These are phyloP conservation scores for Himalopsyche kuldschensis DNA, from an alignment of 2,888 invertebrate species.

Conservation along the genomic window DNA sequence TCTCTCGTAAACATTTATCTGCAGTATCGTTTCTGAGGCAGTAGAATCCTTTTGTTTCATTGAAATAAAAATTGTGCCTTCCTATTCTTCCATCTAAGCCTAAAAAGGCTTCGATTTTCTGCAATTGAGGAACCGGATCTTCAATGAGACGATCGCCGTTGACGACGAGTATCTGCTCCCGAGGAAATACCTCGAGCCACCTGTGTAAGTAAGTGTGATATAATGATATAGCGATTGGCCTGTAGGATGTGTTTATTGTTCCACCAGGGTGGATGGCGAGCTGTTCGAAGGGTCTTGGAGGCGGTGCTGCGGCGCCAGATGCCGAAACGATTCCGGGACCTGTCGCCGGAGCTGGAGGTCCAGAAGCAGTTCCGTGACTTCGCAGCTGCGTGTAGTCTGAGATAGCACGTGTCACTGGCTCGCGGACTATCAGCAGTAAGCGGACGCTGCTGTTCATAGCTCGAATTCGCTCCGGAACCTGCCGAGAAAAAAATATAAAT, in stretches of 20 bases:
- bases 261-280: conserved; percentile 80
- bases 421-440: conserved; percentile 89
- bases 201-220: conserved; percentile 88
- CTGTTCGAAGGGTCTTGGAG: conserved; percentile 74
- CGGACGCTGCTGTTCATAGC: conserved; percentile 93
- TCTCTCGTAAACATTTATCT: conserved; percentile 80
- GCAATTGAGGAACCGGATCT: conserved; percentile 85
- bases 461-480: conserved; percentile 91
- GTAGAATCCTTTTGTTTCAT: conserved; percentile 95
- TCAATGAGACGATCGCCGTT: conserved; percentile 91
- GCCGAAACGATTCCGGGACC: conserved; percentile 44
- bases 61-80: conserved; percentile 92
- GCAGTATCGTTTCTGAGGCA: conserved; percentile 84
- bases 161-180: conserved; percentile 90
- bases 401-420: conserved; percentile 93
- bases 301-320: conserved; percentile 45
- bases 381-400: conserved; percentile 95
- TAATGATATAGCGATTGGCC: conserved; percentile 84
- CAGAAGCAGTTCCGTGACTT: conserved; percentile 78
- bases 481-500: conserved; percentile 11
- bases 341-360: conserved; percentile 58
- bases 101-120: conserved; percentile 85
- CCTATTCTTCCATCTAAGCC: conserved; percentile 68
- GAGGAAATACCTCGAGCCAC: conserved; percentile 92
- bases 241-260: conserved; percentile 79